A percentile compares a stretch with the other conserved stretches of the same genome.
Conservation (phyloP, 2,888 invertebrate species). For the Catocala fraxini region DNA sequence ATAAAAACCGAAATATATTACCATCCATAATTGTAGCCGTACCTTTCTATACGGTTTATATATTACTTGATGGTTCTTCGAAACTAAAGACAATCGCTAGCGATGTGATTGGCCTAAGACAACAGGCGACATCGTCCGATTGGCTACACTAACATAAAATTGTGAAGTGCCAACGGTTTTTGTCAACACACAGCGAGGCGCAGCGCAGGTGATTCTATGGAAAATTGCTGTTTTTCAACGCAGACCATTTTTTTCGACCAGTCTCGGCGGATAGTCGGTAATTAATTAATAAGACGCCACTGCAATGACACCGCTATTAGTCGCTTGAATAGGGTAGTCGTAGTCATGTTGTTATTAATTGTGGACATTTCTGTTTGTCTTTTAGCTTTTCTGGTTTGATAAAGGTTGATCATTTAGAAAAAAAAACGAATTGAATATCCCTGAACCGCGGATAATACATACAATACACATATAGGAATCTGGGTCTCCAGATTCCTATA, state of each 20-base stretch:
- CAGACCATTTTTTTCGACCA: conserved; percentile 24
- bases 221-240: conserved; percentile 35
- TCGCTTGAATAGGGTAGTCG: conserved; percentile 4
- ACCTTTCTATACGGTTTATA: not conserved
- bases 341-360: not conserved
- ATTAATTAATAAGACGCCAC: conserved; percentile 42
- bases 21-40: too few species aligned
- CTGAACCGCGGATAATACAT: too few species aligned
- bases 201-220: conserved; percentile 27
- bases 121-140: conserved; percentile 54
- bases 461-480: too few species aligned
- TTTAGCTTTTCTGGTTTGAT: too few species aligned
- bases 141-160: conserved; percentile 44
- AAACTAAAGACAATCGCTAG: conserved; percentile 1
- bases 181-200: conserved; percentile 27
- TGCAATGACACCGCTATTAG: conserved; percentile 29
- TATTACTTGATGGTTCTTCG: not conserved
- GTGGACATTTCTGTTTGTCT: too few species aligned
- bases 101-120: conserved; percentile 60
- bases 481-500: too few species aligned
- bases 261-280: conserved; percentile 7
- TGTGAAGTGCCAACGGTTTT: conserved; percentile 33
- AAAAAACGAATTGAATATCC: too few species aligned
- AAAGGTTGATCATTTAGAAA: too few species aligned
- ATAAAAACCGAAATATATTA: too few species aligned